Evolutionary conservation across 2,797 vertebrate species (phyloP).

Genomic region (Hafferia zeledoni): DNA sequence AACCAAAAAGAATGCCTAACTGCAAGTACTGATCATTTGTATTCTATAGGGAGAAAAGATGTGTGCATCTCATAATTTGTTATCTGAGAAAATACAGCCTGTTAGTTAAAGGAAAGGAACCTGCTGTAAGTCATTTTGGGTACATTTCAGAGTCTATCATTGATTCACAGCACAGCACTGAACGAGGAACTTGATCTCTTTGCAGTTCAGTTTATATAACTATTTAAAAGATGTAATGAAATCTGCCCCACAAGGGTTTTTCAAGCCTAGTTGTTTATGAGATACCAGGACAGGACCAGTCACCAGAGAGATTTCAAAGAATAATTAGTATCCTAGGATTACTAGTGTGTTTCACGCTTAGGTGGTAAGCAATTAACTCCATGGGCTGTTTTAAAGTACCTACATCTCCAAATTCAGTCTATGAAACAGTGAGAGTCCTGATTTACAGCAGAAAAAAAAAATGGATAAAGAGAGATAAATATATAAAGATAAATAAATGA

Average conservation of each 20-base stretch:
- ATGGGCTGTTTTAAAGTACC: background rate
- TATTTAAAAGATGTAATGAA: background rate
- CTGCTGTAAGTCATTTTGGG: background rate
- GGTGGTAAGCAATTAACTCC: background rate
- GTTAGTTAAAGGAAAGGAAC: background rate
- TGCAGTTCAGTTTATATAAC: background rate
- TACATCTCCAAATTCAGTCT: background rate
- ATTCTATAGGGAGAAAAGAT: background rate
- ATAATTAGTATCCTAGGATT: background rate
- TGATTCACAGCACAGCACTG: background rate
- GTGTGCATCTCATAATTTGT: background rate
- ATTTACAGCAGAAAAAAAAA: background rate
- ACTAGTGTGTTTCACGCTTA: background rate
- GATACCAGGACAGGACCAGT: background rate
- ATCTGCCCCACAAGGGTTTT: background rate
- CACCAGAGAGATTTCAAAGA: background rate
- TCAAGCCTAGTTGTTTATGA: background rate
- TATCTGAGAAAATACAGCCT: background rate
- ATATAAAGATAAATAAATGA: background rate
- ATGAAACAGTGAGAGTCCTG: background rate
- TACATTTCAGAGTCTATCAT: background rate
- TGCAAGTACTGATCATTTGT: background rate
- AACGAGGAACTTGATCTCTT: background rate
- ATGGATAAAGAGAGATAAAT: background rate
- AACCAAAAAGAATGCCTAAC: background rate